Evolutionary conservation across 2,888 invertebrate genomes (phyloP).

Genomic region (Megalurothrips usitatus): DNA sequence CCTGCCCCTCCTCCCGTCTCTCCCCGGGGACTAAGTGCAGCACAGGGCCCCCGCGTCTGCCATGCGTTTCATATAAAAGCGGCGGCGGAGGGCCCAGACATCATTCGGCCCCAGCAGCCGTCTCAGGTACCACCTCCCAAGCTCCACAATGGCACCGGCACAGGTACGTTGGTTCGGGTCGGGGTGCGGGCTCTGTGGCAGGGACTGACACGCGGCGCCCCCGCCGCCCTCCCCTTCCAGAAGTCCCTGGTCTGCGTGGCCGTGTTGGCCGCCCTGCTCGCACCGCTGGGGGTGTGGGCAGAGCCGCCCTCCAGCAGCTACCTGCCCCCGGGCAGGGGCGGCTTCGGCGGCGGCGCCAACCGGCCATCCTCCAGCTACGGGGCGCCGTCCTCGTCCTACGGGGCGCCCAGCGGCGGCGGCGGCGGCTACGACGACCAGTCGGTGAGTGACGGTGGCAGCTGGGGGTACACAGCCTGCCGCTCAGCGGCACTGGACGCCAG

Average conservation of each 20-base stretch:
- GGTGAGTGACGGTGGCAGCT: background rate
- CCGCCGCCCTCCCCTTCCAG: background rate
- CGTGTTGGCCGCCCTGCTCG: background rate
- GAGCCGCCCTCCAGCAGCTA: slow-evolving; percentile 6
- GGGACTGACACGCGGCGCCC: too few relatives aligned
- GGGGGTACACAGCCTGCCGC: background rate
- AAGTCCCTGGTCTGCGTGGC: background rate
- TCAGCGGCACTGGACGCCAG: background rate
- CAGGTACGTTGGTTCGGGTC: background rate
- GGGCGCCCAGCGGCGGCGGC: slow-evolving; percentile 15
- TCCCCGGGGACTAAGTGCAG: background rate
- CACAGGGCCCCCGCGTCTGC: background rate
- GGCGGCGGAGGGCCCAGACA: background rate
- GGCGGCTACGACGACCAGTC: slow-evolving; percentile 25
- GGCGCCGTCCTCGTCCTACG: slow-evolving; percentile 12
- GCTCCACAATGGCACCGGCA: background rate
- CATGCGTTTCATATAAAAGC: slow-evolving; percentile 3
- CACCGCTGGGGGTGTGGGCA: background rate
- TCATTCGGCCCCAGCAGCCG: slow-evolving; percentile 11
- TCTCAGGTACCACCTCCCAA: background rate
- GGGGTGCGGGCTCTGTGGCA: too few relatives aligned
- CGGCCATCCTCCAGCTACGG: slow-evolving; percentile 16
- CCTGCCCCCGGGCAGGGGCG: background rate
- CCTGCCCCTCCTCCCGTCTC: background rate
- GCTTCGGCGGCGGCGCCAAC: slow-evolving; percentile 21